A percentile compares a stretch with the other conserved stretches of the same genome.
These are phyloP conservation scores for Phycodurus eques DNA, from an alignment of 2,113 vertebrate genomes.

Conservation along the genomic window DNA sequence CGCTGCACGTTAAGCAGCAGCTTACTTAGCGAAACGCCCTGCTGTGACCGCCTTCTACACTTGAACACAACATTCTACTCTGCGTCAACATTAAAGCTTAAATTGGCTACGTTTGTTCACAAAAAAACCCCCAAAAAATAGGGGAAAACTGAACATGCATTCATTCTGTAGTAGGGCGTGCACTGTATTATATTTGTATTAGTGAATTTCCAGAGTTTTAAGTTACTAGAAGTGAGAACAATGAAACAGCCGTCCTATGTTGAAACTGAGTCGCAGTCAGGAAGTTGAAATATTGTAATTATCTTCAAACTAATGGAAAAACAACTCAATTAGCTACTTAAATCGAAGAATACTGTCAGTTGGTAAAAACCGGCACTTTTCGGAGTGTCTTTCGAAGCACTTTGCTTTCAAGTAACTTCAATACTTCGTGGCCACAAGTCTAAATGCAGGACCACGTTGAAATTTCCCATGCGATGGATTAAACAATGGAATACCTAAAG, in stretches of 20 bases:
- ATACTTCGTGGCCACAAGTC: conserved; percentile 22
- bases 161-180: neutral
- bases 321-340: conserved; percentile 34
- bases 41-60: conserved; percentile 70
- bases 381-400: conserved; percentile 24
- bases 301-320: conserved; percentile 35
- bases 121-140: no score
- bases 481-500: neutral
- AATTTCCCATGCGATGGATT: conserved; percentile 11
- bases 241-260: conserved; percentile 36
- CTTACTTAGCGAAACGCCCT: conserved; percentile 46
- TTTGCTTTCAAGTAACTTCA: conserved; percentile 21
- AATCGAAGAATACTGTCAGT: conserved; percentile 23
- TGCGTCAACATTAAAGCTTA: conserved; percentile 24
- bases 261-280: conserved; percentile 39
- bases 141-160: conserved; percentile 5
- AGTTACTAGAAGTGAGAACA: conserved; percentile 35
- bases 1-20: conserved; percentile 41
- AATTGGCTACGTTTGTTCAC: conserved; percentile 24
- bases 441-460: conserved; percentile 12
- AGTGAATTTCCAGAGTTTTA: conserved; percentile 29
- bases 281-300: conserved; percentile 49
- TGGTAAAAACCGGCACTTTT: conserved; percentile 27
- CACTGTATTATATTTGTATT: conserved; percentile 25
- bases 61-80: conserved; percentile 52